Percentiles rank a stretch among this genome's conserved stretches.
Conservation (phyloP, 2,888 invertebrate genomes). For the Cryptocephalus moraei region DNA sequence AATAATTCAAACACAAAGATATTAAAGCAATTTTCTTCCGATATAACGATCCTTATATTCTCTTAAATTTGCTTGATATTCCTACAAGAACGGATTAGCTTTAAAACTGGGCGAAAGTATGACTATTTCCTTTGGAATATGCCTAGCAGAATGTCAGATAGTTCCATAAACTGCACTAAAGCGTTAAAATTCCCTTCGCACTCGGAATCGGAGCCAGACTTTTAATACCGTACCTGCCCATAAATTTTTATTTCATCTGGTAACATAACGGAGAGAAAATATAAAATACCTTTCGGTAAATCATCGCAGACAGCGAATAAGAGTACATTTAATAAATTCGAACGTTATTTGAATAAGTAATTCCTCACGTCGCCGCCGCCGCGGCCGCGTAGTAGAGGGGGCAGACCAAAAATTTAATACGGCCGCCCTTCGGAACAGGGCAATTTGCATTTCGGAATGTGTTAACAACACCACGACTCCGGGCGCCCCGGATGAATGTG, state of each 20-base stretch:
- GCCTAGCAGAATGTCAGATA: too few relatives aligned
- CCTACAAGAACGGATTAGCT: too few relatives aligned
- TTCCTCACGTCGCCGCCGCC: constrained; percentile 15
- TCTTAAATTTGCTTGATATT: too few relatives aligned
- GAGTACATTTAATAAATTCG: constrained; percentile 16
- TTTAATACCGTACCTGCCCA: not conserved
- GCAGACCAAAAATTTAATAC: constrained; percentile 26
- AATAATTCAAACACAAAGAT: too few relatives aligned
- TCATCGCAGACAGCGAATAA: constrained; percentile 10
- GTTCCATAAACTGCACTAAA: too few relatives aligned
- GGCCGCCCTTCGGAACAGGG: constrained; percentile 21
- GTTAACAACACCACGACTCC: constrained; percentile 17
- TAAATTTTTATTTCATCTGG: not conserved
- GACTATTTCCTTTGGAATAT: too few relatives aligned
- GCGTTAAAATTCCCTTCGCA: not conserved
- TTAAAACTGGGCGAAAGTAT: too few relatives aligned
- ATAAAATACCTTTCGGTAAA: constrained; percentile 1
- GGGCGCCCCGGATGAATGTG: too few relatives aligned
- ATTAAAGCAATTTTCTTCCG: too few relatives aligned
- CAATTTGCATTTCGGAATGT: constrained; percentile 28
- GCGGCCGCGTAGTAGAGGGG: constrained; percentile 7
- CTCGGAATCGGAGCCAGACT: not conserved
- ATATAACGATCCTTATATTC: too few relatives aligned
- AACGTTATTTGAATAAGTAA: constrained; percentile 22
- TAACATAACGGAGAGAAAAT: not conserved